These are phyloP conservation scores for Dolichoris vasculosae DNA, from an alignment of 1,140 invertebrate genomes.

Conservation along the genomic window DNA sequence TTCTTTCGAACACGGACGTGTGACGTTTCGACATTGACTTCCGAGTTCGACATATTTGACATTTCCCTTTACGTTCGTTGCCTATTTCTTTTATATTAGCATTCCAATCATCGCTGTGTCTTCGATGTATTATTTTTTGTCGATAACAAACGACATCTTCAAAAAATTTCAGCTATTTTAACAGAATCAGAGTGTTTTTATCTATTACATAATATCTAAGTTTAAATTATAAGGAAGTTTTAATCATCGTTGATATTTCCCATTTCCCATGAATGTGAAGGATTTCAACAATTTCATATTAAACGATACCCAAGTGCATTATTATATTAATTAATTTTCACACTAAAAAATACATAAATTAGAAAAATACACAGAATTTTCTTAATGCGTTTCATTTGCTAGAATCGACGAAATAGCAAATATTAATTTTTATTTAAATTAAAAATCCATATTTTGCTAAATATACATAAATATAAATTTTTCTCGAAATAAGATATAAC, in stretches of 20 bases:
- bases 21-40: constrained; percentile 35
- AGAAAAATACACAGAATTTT: background rate
- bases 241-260: background rate
- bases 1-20: constrained; percentile 23
- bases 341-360: too few relatives aligned
- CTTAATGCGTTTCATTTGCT: background rate
- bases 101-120: background rate
- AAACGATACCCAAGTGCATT: background rate
- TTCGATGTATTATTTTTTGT: background rate
- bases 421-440: too few relatives aligned
- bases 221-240: background rate
- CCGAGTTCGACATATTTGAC: constrained; percentile 17
- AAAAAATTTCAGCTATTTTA: background rate
- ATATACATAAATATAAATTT: too few relatives aligned
- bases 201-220: background rate
- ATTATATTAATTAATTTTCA: background rate
- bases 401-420: too few relatives aligned
- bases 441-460: too few relatives aligned
- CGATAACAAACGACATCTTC: background rate
- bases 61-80: background rate
- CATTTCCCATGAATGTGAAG: background rate
- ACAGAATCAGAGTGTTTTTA: background rate
- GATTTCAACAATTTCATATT: background rate
- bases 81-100: background rate
- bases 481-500: too few relatives aligned